These are phyloP conservation scores for Lysandra coridon DNA, from an alignment of 2,888 invertebrate species.

Conservation along the genomic window DNA sequence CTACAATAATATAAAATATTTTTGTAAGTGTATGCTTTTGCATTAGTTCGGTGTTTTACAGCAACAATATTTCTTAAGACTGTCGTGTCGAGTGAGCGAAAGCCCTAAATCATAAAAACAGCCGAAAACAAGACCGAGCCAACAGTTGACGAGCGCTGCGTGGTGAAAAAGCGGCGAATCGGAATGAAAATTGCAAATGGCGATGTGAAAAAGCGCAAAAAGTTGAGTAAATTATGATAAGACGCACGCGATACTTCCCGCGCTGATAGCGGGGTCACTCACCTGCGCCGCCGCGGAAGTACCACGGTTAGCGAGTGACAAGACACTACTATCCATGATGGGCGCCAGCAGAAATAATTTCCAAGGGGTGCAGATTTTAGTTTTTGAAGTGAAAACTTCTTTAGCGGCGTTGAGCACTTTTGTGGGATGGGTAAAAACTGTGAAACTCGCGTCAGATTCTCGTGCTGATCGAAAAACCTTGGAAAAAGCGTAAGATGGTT, in stretches of 20 bases:
- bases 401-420: no score
- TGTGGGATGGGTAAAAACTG: no score
- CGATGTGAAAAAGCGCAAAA: constrained; percentile 64
- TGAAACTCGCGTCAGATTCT: no score
- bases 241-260: constrained; percentile 52
- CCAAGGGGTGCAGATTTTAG: no score
- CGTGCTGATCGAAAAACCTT: no score
- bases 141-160: constrained; percentile 59
- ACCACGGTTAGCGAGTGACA: background rate
- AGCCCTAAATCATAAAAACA: background rate
- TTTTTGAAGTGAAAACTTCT: no score
- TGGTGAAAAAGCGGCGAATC: constrained; percentile 58
- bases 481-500: no score
- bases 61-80: background rate
- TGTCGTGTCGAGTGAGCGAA: background rate
- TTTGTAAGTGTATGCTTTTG: no score
- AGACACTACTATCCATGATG: background rate
- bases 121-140: constrained; percentile 38
- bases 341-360: no score
- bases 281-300: background rate
- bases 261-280: constrained; percentile 19
- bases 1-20: no score
- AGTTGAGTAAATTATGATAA: constrained; percentile 55
- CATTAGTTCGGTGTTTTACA: no score
- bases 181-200: constrained; percentile 66